A percentile compares a stretch with the other conserved stretches of the same genome.
These are phyloP conservation scores for Eupristina koningsbergeri DNA, from an alignment of 1,140 invertebrate species.

Conservation along the genomic window DNA sequence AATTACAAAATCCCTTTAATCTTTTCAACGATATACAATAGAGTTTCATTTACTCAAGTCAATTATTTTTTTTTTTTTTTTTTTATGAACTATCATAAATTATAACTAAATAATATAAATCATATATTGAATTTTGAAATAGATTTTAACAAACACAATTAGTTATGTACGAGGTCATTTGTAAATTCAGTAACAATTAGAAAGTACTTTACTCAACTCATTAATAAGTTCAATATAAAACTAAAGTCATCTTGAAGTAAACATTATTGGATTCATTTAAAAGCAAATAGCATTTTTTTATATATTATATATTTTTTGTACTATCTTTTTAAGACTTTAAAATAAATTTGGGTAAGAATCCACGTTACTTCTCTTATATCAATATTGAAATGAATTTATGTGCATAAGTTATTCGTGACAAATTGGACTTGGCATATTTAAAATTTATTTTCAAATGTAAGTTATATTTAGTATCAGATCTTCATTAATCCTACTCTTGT, in stretches of 20 bases:
- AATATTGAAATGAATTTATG: neutral
- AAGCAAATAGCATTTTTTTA: neutral
- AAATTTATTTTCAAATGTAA: neutral
- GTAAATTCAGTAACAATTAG: neutral
- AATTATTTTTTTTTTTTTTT: neutral
- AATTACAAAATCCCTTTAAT: no score
- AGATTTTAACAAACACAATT: neutral
- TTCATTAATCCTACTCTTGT: neutral
- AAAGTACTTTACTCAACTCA: neutral
- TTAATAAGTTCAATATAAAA: neutral
- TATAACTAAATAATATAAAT: slow-evolving; percentile 6
- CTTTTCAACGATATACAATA: neutral
- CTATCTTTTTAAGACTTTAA: no score
- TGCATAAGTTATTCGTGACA: neutral
- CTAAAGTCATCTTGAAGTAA: neutral
- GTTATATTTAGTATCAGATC: neutral
- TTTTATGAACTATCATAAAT: neutral
- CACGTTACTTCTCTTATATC: neutral
- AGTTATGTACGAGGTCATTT: neutral
- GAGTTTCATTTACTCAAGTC: neutral
- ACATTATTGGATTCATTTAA: no score
- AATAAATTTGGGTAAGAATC: neutral
- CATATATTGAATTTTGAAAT: neutral
- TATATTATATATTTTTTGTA: neutral
- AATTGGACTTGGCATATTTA: neutral